Conservation (phyloP, 2,888 invertebrate species). For the Leucophora obtusa region DNA sequence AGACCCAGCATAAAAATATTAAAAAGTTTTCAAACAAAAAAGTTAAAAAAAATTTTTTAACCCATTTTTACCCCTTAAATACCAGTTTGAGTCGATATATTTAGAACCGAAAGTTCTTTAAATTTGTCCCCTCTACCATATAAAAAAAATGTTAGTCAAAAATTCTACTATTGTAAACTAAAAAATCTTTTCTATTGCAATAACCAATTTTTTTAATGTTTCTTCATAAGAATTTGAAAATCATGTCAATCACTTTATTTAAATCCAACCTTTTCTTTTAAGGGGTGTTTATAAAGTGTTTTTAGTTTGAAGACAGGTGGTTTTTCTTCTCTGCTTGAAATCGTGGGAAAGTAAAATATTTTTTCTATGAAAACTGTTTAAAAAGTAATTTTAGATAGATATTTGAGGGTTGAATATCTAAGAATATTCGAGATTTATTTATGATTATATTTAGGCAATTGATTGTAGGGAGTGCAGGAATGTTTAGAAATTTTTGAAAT, state of each 20-base stretch:
- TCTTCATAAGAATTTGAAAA: neutral
- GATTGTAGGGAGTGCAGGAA: neutral
- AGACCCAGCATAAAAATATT: too few species aligned
- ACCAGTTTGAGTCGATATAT: too few species aligned
- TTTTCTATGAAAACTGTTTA: neutral
- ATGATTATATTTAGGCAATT: constrained; percentile 5
- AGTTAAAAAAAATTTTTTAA: too few species aligned
- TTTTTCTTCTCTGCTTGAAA: neutral
- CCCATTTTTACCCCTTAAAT: too few species aligned
- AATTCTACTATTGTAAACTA: too few species aligned
- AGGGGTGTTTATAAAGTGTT: neutral
- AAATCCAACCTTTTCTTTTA: neutral
- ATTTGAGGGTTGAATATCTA: constrained; percentile 8
- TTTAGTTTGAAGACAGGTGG: constrained; percentile 8
- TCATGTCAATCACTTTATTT: constrained; percentile 1
- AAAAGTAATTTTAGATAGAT: neutral
- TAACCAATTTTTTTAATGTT: too few species aligned
- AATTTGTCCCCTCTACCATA: too few species aligned
- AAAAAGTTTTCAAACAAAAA: too few species aligned
- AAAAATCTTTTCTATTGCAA: too few species aligned
- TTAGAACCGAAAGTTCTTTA: too few species aligned
- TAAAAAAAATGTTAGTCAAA: too few species aligned
- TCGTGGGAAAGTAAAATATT: constrained; percentile 24
- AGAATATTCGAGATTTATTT: constrained; percentile 10
- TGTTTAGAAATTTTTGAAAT: neutral